Percentiles rank a stretch among this genome's conserved stretches.
Evolutionary conservation across 2,888 invertebrate species (phyloP).

Genomic region (Chrysodeixis includens): DNA sequence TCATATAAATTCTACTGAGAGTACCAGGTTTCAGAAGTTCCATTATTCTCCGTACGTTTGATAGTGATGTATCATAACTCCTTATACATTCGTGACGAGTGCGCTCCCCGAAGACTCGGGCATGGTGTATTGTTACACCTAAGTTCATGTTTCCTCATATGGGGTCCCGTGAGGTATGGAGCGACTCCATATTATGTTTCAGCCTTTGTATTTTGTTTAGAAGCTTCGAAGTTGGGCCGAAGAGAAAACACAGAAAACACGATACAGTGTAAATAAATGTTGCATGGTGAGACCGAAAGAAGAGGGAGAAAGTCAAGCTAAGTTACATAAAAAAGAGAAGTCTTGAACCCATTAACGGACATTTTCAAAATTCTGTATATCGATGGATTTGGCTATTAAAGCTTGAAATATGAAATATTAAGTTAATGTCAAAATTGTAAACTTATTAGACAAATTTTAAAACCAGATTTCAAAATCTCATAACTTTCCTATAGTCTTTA

Average conservation of each 20-base stretch:
- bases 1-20: background rate
- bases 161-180: constrained; percentile 35
- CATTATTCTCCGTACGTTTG: background rate
- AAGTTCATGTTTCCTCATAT: constrained; percentile 33
- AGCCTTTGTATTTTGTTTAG: constrained; percentile 35
- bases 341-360: no score
- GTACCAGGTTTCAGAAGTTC: background rate
- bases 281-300: background rate
- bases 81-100: constrained; percentile 11
- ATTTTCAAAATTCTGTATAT: no score
- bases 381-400: no score
- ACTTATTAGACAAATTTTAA: no score
- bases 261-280: background rate
- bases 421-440: no score
- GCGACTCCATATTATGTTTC: constrained; percentile 13
- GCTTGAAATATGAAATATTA: no score
- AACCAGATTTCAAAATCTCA: no score
- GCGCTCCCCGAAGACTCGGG: constrained; percentile 17
- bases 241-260: background rate
- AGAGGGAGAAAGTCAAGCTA: background rate
- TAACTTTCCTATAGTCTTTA: no score
- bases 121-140: constrained; percentile 24
- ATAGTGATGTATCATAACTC: background rate
- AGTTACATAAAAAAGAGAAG: background rate
- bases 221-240: constrained; percentile 4